Evolutionary conservation across 2,113 vertebrate genomes (phyloP).

Genomic region (Bubo scandiacus): DNA sequence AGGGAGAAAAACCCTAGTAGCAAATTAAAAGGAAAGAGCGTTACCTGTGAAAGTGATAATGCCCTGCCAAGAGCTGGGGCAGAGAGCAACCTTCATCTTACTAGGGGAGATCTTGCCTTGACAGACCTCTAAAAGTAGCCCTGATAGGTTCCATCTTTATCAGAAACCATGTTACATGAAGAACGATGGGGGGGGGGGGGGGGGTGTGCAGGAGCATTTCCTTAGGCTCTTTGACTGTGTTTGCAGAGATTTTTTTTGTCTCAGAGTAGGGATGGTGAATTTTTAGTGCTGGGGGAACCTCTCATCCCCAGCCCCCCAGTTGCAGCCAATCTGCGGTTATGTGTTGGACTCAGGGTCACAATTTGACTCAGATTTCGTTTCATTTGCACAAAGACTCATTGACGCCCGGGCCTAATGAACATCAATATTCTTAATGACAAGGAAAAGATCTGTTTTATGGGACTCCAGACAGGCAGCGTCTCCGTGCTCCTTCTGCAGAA

Average conservation of each 20-base stretch:
- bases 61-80: neutral
- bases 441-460: slow-evolving; percentile 83
- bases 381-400: slow-evolving; percentile 94
- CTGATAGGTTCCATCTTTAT: neutral
- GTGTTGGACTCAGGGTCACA: slow-evolving; percentile 86
- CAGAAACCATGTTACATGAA: neutral
- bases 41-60: neutral
- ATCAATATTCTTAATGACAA: slow-evolving; percentile 95
- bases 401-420: slow-evolving; percentile 90
- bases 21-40: neutral
- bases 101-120: neutral
- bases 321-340: slow-evolving; percentile 40
- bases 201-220: neutral
- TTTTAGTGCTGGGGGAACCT: neutral
- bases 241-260: neutral
- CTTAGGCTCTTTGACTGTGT: neutral
- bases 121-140: neutral
- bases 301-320: neutral
- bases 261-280: neutral
- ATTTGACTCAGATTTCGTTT: slow-evolving; percentile 93
- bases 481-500: slow-evolving; percentile 61
- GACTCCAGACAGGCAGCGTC: slow-evolving; percentile 76
- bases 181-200: neutral
- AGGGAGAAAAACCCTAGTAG: neutral
- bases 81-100: neutral